Evolutionary conservation across 2,113 vertebrate species (phyloP), one percentile per base, ranked within the genome.

Genomic region (Phocoena sinus): DNA sequence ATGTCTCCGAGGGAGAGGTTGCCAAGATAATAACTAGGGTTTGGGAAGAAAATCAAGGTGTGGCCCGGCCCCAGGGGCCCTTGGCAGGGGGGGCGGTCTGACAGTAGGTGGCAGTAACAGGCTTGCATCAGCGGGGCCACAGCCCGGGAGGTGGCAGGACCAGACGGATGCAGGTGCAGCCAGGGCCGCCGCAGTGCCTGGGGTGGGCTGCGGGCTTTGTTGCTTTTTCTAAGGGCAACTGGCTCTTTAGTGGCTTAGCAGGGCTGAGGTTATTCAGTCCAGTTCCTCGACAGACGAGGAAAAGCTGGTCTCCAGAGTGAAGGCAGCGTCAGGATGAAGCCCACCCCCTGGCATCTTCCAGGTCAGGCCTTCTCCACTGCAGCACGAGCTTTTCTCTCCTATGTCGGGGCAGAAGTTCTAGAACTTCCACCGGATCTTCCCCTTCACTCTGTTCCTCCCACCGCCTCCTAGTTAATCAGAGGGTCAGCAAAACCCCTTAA

Each of bases 1-100:
- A 85, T 0, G 33, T 82, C 96, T 95, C 88, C 21, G 28, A 85
- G 77, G 88, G 71, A 91, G 77, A 90, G 13, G 62, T 13, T 95
- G 93, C 95, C 98, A 94, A 93, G 73, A 97, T 74, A 82, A 87
- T 95, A 94, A 96, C 71, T 79, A 87, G 28, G 67, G 77, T 77
- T 95, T 77, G 73, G 86, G 88, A 93, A 96, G 91, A 98, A 96
- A 97, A 89, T 50, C 95, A 92, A 97, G 97, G 95, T 97, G 98
- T 89, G 97, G 94, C 86, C 50, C 0, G 0, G 79, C 81, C 96
- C 70, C 31, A 6, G 62, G 0, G 94, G 85, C 58, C 0, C 86
- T 94, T 41, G 88, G 97, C 12, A 8, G 47, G 14, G 13, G 13
- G 50, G 50, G 14, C 18, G 44, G 89, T 56, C 85, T 18, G 1